Evolutionary conservation across 2,113 vertebrate species (phyloP), one percentile per base, ranked within the genome.

Genomic region (Puffinus mauretanicus): DNA sequence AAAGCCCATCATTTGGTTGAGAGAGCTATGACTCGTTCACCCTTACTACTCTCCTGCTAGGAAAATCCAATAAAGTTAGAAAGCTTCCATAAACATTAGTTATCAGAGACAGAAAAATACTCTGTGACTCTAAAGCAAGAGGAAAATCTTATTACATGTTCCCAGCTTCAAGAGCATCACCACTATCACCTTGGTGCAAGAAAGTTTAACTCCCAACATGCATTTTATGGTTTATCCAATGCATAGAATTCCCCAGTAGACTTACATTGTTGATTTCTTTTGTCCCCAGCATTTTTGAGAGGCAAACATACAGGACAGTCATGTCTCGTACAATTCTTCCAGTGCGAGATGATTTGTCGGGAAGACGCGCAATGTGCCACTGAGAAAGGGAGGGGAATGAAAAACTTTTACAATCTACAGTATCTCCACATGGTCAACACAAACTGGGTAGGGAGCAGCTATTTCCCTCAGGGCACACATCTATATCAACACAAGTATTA

Each of bases 341-440:
- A 99, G 98, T 99, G 99, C 24, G 99, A 99, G 98, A 99, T 99
- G 98, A 99, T 99, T 98, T 99, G 99, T 98, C 99, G 98, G 96
- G 99, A 99, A 96, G 99, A 99, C 21, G 99, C 99, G 69, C 99
- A 99, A 96, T 99, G 99, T 72, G 99, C 99, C 98, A 99, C 99
- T 99, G 94, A 70, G 90, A 93, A 95, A 67, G 36, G 38, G 17
- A 96, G 65, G 44, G 12, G 16, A 69, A 93, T 8, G 6, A 75
- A 87, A 93, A 80, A 6, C 51, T 44, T 80, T 83, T 47, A 92
- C 21, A 38, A 80, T 75, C 62, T 72, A 40, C n/a, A 54, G n/a
- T 24, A 62, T 25, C n/a, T 89, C 78, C 18, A 51, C 17, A 8
- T 11, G 32, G 26, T 36, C 30, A 58, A 85, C 18, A 76, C 11